These are phyloP conservation scores for Cenopis cana DNA, from an alignment of 2,888 invertebrate genomes.

Conservation along the genomic window DNA sequence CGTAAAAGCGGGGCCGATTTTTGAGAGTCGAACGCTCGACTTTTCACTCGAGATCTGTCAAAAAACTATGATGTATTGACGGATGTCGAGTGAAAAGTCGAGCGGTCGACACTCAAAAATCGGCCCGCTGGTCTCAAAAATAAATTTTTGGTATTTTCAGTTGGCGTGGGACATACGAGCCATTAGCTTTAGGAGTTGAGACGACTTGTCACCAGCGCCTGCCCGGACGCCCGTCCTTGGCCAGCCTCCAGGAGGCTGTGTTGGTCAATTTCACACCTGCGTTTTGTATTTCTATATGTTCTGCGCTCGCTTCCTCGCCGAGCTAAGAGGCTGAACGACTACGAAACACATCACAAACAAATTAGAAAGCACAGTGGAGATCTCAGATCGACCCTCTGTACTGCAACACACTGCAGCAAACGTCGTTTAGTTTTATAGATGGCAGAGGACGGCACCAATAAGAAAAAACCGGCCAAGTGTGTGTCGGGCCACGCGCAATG, in stretches of 20 bases:
- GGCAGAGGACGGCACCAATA: no score
- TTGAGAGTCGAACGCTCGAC: no score
- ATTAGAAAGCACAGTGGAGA: background rate
- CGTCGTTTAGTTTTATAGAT: no score
- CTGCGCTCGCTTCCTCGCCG: background rate
- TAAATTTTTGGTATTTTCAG: background rate
- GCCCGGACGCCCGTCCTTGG: background rate
- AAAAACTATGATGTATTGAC: no score
- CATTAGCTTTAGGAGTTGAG: background rate
- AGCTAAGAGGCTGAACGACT: background rate
- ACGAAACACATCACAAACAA: background rate
- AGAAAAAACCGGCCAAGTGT: no score
- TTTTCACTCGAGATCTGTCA: no score
- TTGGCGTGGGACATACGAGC: background rate
- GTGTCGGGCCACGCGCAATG: no score
- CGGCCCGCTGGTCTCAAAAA: no score
- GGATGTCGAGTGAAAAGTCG: no score
- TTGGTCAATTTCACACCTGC: background rate
- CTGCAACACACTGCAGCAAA: conserved; percentile 2
- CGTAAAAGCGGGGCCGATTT: no score
- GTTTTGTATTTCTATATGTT: background rate
- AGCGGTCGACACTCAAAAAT: no score
- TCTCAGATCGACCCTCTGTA: background rate
- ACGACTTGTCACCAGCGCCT: conserved; percentile 1
- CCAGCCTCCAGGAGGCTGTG: background rate